These are phyloP conservation scores for Telmatochromis brachygnathus DNA, from an alignment of 2,113 vertebrate species.

Conservation along the genomic window DNA sequence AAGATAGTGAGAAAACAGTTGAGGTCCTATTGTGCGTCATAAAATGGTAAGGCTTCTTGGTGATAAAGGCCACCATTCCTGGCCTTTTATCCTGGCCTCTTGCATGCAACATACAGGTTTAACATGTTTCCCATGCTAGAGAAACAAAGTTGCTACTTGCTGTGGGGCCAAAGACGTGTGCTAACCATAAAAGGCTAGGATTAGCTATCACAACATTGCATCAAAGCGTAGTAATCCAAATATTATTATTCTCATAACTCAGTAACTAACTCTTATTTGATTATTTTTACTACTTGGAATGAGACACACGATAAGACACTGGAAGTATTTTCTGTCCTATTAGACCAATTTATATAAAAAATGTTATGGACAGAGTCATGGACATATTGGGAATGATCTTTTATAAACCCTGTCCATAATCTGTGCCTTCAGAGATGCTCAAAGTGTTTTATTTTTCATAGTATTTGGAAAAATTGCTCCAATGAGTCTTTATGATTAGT, in stretches of 20 bases:
- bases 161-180: background rate
- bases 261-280: background rate
- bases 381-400: background rate
- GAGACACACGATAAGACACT: background rate
- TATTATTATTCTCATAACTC: background rate
- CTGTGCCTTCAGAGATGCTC: background rate
- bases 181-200: background rate
- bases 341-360: background rate
- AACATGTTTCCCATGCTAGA: background rate
- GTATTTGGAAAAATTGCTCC: background rate
- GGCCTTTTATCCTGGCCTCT: background rate
- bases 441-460: background rate
- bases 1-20: background rate
- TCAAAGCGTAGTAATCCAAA: background rate
- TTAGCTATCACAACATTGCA: background rate
- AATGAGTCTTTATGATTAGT: background rate
- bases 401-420: background rate
- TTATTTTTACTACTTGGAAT: background rate
- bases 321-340: background rate
- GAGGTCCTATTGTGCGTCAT: background rate
- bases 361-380: background rate
- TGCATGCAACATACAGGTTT: background rate
- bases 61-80: background rate
- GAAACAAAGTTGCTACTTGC: background rate
- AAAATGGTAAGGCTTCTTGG: background rate